Base-by-base conservation (phyloP, 1,140 invertebrate species). In the Drosophila nannoptera region DNA sequence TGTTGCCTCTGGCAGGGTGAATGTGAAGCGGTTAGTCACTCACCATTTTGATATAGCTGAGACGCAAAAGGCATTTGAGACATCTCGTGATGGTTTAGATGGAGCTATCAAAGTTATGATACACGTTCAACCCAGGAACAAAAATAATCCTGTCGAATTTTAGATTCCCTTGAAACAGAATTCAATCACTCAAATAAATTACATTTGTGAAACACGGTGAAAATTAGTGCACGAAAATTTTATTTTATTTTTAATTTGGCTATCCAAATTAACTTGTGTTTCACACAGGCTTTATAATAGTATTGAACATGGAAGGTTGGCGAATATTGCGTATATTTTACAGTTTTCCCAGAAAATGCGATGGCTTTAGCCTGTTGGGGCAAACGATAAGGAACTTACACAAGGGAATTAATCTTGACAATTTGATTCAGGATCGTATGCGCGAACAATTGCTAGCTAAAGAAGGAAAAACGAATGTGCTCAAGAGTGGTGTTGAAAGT, bases 51-150 rank as follows among this genome's bases (percentile, higher is more conserved):
- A 92, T 54, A 90, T 99, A 0, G 96, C 97, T 78, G 93, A 99
- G 56, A 94, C 96, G 0, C 67, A 94, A 0, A 90, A 97, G 88
- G 97, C 98, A 0, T 99, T 98, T 89, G 94, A 98, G 77, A 94
- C 94, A 4, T 93, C 96, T 0, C 93, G 92, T 70, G 92, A 92
- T 46, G 94, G 40, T 74, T 70, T 87, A 68, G 94, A 91, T 33
- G 93, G 93, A 61, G 93, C 95, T 8, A 94, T 99, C 74, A 99
- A 99, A 91, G 94, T 99, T 73, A 96, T 99, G 92, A 98, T 98
- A 71, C 94, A 97, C 75, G 95, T 95, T 9, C 92, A 93, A 77
- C 91, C 92, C 0, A 70, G 89, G 12, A 87, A 92, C 75, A 68
- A 89, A 33, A 92, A 92, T 64, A 92, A 92, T 77, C 50, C 61